Evolutionary conservation across 2,888 invertebrate species (phyloP), one percentile per base, ranked within the genome.

Genomic region (Aricia artaxerxes): DNA sequence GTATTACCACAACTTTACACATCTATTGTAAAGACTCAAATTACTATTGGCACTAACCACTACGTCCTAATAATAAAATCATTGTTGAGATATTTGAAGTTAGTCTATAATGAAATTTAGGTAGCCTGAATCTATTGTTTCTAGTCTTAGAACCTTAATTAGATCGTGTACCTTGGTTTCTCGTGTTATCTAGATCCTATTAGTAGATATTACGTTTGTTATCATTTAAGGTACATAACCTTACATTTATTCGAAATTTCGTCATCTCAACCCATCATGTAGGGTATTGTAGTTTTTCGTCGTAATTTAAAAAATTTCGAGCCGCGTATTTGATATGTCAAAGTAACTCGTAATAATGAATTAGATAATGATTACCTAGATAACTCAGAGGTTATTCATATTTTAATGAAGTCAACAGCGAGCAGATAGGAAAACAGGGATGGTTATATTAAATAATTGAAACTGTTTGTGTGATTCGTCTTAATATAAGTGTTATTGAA

Each of bases 311-410:
- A 86, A 92, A 87, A 93, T 92, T 93, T 94, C 93, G 94, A 94
- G 94, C 94, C 94, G 94, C 94, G 94, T 94, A 91, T 90, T 92
- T 91, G 89, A 94, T 94, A 94, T 94, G 94, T 94, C 93, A 94
- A 94, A 93, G 94, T 94, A 94, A 93, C 85, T 90, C 93, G 93
- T 93, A 88, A 93, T 93, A 92, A 93, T 91, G 90, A 91, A 76
- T 92, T 92, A 94, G 92, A 88, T 93, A 91, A 88, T 86, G 83
- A 91, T 88, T 88, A 92, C 87, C 90, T 92, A 94, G 93, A 89
- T 92, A 92, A 92, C 88, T 89, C 90, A 89, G 87, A 91, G 88
- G 88, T 91, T 89, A 91, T 88, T 91, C 86, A 88, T 90, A 90
- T 87, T 88, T 87, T 86, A 90, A 87, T 88, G 85, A 88, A 90